A percentile compares a stretch with the other conserved stretches of the same genome.
These are phyloP conservation scores for Idaea straminata DNA, from an alignment of 2,888 invertebrate genomes.

Conservation along the genomic window DNA sequence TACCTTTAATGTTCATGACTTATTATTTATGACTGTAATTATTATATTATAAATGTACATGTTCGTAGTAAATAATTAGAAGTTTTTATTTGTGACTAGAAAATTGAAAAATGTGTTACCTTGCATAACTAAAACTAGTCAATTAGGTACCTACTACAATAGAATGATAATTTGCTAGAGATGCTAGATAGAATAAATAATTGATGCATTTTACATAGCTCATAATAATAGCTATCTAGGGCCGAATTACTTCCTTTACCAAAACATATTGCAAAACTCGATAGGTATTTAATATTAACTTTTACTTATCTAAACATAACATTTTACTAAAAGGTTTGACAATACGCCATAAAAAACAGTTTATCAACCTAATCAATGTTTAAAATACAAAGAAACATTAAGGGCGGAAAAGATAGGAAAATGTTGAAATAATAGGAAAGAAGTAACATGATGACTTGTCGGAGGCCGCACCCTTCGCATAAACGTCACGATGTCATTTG, in stretches of 20 bases:
- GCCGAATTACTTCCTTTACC: too few species aligned
- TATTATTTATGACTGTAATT: constrained; percentile 40
- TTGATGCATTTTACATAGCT: too few species aligned
- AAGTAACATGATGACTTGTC: constrained; percentile 79
- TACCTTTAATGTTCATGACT: neutral
- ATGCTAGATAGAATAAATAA: too few species aligned
- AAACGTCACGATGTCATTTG: constrained; percentile 80
- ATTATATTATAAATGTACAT: constrained; percentile 12
- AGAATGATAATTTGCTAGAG: neutral
- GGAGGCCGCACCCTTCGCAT: constrained; percentile 72
- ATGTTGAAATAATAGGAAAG: constrained; percentile 73
- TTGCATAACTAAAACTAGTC: constrained; percentile 24
- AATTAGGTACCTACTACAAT: neutral
- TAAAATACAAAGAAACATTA: constrained; percentile 55
- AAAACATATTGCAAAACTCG: too few species aligned
- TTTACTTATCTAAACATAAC: neutral
- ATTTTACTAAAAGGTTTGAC: neutral
- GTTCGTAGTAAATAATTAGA: too few species aligned
- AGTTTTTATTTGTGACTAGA: too few species aligned
- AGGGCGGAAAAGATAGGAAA: constrained; percentile 52
- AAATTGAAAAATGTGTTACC: constrained; percentile 13
- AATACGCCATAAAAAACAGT: neutral
- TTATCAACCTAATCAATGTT: constrained; percentile 50
- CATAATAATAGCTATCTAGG: too few species aligned
- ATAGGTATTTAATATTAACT: neutral